Evolutionary conservation across 2,113 vertebrate genomes (phyloP), one percentile per base, ranked within the genome.

Genomic region (Elephas maximus): DNA sequence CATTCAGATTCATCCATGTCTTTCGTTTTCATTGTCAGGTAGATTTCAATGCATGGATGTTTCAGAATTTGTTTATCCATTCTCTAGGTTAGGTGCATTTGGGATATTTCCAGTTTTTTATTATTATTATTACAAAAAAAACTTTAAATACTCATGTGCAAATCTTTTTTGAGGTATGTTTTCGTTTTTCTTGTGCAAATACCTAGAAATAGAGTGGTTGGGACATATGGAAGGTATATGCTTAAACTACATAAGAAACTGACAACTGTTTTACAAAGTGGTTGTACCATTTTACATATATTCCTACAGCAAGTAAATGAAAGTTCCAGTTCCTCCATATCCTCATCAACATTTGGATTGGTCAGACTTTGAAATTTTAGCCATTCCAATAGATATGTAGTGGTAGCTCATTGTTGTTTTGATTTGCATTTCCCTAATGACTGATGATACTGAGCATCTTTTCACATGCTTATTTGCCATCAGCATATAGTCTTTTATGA

Each of bases 101-200:
- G 12, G 51, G 12, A 8, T 53, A 53, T 53, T 53, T 53, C 12
- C 6, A 12, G 51, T 53, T 53, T 53, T 53, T 30, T 15, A 82
- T 81, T 83, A 62, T 51, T 7, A 30, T 88, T 76, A 90, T 90
- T 86, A 81, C 7, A 81, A 95, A 62, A 62, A n/a, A 74, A 80
- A 12, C 53, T 67, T 86, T 28, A 24, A 89, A 60, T 28, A 60
- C 23, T 12, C 20, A 30, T 33, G 30, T 69, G 11, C 3, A 81
- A 69, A 12, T 73, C 30, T 79, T 71, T 79, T 15, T 63, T 71
- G 45, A 65, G 9, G 37, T 60, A 45, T 63, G 28, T 63, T 84
- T 96, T 94, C 4, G 69, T 78, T 94, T 69, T n/a, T 65, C 20
- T 83, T 94, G 37, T 5, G 20, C n/a, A 83, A 88, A 73, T 84